Base-by-base conservation (phyloP, 2,113 vertebrate species). In the Isichthys henryi region DNA sequence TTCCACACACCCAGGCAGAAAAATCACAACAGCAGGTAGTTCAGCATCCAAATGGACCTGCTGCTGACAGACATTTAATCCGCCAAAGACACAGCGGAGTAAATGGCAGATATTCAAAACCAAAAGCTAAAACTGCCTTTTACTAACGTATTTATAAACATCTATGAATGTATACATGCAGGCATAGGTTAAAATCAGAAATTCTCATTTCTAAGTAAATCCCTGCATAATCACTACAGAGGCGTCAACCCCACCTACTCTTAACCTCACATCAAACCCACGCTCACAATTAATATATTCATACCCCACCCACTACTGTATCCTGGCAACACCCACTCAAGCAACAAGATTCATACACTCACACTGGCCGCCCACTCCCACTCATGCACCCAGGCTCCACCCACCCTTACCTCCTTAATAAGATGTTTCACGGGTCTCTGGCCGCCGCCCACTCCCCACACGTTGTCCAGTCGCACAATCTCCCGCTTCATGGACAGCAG, bases 361-460 rank as follows among this genome's bases (percentile, higher is more conserved):
- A 39, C 70, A 7, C 5, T 10, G 17, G 53, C 3, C 5, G 11
- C 21, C 82, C 84, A 3, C 21, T 21, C 27, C 82, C 31, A 77
- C 31, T 35, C 82, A 35, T 43, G 77, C 19, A 13, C 21, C 21
- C 21, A 45, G 52, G 50, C 43, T 48, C 62, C 31, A 2, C 19
- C 39, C 19, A 2, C 31, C 50, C 89, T 88, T 90, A 97, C 97
- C 96, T 97, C 97, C 94, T 96, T 97, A 91, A 96, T 91, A 3
- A 97, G 96, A 93, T 97, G 97, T 92, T 95, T 97, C 90, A 97
- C 97, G 0, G 97, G 97, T 93, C 96, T 95, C 90, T 96, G 97
- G 58, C 97, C 97, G 0, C 97, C 97, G 0, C 97, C 97, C 21
- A 97, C 96, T 0, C 97, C 97, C 97, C 97, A 97, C 74, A 97